A percentile compares a stretch with the other conserved stretches of the same genome.
Conservation (phyloP, 2,113 vertebrate species). For the Butorides virescens region DNA sequence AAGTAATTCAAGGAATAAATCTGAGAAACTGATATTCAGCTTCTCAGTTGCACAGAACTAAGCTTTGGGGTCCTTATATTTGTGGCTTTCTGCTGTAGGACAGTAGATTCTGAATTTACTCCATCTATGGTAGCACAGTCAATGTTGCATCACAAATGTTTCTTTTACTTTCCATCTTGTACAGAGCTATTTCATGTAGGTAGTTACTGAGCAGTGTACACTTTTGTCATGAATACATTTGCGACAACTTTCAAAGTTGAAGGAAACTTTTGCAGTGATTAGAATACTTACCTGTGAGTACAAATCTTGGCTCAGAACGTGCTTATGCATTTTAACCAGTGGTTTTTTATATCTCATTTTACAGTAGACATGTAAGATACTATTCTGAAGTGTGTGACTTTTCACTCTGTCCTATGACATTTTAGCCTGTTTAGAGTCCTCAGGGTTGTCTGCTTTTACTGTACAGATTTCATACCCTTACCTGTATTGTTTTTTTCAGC, state of each 20-base stretch:
- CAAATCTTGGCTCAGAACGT: background rate
- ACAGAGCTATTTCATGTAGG: background rate
- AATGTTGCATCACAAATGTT: background rate
- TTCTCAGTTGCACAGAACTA: background rate
- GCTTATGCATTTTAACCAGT: background rate
- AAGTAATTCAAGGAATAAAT: background rate
- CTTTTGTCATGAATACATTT: too few species aligned
- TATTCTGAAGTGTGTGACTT: background rate
- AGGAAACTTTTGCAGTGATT: background rate
- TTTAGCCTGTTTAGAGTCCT: background rate
- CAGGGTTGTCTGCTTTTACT: background rate
- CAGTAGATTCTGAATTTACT: background rate
- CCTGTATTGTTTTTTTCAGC: accelerated
- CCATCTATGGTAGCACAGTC: background rate
- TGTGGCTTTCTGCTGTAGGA: background rate
- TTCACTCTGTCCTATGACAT: background rate
- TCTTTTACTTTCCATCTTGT: background rate
- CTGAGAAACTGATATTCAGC: background rate
- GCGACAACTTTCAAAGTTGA: background rate
- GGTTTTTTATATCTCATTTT: background rate
- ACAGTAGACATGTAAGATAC: background rate
- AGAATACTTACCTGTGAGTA: background rate
- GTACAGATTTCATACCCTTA: background rate
- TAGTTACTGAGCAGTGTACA: background rate
- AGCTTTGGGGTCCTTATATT: background rate